phyloP scores from a whole-genome alignment of 2,888 invertebrate genomes.

The Bellardia pandia region DNA sequence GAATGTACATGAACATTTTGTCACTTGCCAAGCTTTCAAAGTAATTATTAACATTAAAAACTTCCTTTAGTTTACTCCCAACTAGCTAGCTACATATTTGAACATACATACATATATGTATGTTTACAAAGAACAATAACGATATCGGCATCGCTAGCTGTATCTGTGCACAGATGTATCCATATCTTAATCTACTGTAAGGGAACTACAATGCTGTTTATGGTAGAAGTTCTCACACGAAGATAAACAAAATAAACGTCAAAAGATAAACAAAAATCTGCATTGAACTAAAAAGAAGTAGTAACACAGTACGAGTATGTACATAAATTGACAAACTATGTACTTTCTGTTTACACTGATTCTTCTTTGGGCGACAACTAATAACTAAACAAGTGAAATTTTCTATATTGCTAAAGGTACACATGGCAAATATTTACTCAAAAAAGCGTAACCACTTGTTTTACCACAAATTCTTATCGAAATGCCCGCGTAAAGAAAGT shows the following conservation, averaged over 20 bases:
- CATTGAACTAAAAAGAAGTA: constrained; percentile 41
- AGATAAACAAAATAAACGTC: neutral
- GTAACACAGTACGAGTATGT: neutral
- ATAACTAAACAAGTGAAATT: too few relatives aligned
- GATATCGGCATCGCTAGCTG: neutral
- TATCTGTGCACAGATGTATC: neutral
- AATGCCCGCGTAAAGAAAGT: too few relatives aligned
- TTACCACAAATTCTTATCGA: too few relatives aligned
- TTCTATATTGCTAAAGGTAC: too few relatives aligned
- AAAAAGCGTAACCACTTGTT: too few relatives aligned
- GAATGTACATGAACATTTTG: constrained; percentile 58
- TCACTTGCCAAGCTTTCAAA: constrained; percentile 72
- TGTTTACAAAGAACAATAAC: constrained; percentile 32
- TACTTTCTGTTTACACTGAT: neutral
- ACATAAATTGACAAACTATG: constrained; percentile 38
- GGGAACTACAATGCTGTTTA: constrained; percentile 19
- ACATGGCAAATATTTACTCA: too few relatives aligned
- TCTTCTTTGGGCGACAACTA: too few relatives aligned
- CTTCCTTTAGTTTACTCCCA: constrained; percentile 27
- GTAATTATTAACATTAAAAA: constrained; percentile 60
- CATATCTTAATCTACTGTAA: constrained; percentile 41
- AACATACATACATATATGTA: neutral
- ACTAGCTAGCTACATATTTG: neutral
- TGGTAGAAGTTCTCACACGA: neutral
- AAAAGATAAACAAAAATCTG: constrained; percentile 56